Conservation (phyloP, 1,140 invertebrate species). For the Carposina sasakii region DNA sequence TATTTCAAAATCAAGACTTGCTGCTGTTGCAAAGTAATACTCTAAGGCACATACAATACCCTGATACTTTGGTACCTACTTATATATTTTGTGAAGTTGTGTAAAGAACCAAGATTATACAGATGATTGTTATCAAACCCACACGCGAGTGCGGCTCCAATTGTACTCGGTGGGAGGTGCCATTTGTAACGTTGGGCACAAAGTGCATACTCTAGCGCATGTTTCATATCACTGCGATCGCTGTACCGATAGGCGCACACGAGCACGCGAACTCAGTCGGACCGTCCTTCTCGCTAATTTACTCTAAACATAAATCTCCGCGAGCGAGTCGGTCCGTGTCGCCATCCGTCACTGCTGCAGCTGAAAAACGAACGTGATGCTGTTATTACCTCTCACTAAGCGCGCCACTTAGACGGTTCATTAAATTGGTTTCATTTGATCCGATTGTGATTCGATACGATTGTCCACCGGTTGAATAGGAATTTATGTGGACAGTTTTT, state of each 20-base stretch:
- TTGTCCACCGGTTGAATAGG: slow-evolving; percentile 33
- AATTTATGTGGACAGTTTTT: slow-evolving; percentile 26
- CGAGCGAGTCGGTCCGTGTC: slow-evolving; percentile 28
- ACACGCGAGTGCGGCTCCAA: slow-evolving; percentile 27
- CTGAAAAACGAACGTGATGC: slow-evolving; percentile 59
- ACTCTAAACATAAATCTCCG: slow-evolving; percentile 43
- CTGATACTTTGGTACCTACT: no score
- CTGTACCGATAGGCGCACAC: slow-evolving; percentile 35
- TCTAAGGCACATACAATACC: no score
- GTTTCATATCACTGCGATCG: slow-evolving; percentile 37
- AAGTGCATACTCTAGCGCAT: slow-evolving; percentile 31
- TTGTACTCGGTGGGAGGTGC: slow-evolving; percentile 44
- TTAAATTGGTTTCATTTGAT: slow-evolving; percentile 57
- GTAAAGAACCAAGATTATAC: no score
- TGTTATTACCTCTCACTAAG: slow-evolving; percentile 49
- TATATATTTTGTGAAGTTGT: no score
- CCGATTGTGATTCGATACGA: slow-evolving; percentile 53
- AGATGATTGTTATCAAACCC: slow-evolving; percentile 30
- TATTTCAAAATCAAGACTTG: no score
- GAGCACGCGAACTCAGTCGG: slow-evolving; percentile 31
- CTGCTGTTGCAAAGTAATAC: no score
- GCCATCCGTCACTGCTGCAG: slow-evolving; percentile 45
- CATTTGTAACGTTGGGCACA: slow-evolving; percentile 38
- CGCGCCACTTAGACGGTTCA: slow-evolving; percentile 50
- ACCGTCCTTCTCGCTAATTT: slow-evolving; percentile 51